Evolutionary conservation across 2,888 invertebrate genomes (phyloP), one percentile per base, ranked within the genome.

Genomic region (Melanchra persicariae): DNA sequence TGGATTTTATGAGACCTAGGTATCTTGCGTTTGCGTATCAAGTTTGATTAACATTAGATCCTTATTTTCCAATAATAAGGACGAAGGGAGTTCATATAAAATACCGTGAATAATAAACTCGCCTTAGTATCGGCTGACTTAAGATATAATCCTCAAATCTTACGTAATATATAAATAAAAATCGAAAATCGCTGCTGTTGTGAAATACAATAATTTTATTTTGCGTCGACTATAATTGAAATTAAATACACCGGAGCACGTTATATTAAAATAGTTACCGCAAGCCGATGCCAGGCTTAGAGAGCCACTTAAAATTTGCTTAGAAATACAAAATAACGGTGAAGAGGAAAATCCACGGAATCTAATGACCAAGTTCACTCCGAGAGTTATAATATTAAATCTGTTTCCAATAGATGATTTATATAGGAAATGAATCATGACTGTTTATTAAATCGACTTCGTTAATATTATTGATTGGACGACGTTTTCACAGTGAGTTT

Each of bases 401-500:
- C 24, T 52, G n/a, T 71, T 71, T 67, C 57, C 30, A 73, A 77
- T 70, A 59, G n/a, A 65, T 62, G 64, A 70, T 69, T 82, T 71
- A 69, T 77, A 66, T 61, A 69, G 19, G 49, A 70, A 61, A 81
- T 81, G 12, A 77, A 69, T 69, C 63, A 82, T 4, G 43, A 68
- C 40, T 70, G 60, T 72, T 78, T 69, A 74, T 58, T 71, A 61
- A 77, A 78, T 71, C 45, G 55, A 58, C 47, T 70, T 37, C 52
- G 30, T 69, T 71, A 64, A 0, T 45, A 22, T 65, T 55, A 66
- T 61, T 74, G 54, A 74, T 72, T 58, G 58, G 64, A 45, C 8
- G 34, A 26, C 66, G 45, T 74, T 71, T 63, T 54, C 34, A 54
- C 26, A 52, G 24, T 47, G 52, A 66, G 34, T 66, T 66, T 71